A percentile compares a stretch with the other conserved stretches of the same genome.
Conservation (phyloP, 2,113 vertebrate species). For the Hemiprocne comata region DNA sequence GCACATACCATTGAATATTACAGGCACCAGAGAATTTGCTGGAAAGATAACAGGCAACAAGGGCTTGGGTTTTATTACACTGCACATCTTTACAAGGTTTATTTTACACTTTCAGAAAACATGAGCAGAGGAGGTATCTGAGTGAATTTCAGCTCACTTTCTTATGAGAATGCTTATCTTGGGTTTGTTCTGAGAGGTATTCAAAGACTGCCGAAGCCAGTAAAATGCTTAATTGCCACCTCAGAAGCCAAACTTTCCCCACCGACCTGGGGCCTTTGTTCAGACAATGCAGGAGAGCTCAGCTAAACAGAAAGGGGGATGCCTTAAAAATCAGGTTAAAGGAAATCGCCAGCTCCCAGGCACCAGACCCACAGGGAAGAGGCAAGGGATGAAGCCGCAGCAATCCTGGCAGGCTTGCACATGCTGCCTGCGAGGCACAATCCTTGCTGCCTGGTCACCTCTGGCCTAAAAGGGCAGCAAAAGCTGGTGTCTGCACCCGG, state of each 20-base stretch:
- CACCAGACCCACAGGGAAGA: not conserved
- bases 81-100: not conserved
- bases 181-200: not conserved
- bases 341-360: not conserved
- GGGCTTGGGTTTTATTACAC: not conserved
- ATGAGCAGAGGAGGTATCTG: fast-evolving
- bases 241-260: not conserved
- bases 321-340: not conserved
- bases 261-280: not conserved
- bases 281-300: fast-evolving
- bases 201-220: not conserved
- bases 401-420: fast-evolving
- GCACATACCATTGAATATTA: fast-evolving
- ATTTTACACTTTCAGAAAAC: not conserved
- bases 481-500: fast-evolving
- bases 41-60: not conserved
- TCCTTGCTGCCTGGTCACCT: not conserved
- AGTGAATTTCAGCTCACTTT: not conserved
- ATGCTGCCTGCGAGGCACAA: fast-evolving
- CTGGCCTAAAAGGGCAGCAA: not conserved
- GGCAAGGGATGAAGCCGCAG: not conserved
- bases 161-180: not conserved
- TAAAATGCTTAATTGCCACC: not conserved
- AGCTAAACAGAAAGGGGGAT: not conserved
- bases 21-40: not conserved